Base-by-base conservation (phyloP, 92 coral and sea anemone species). In the Anthopleura xanthogrammica region DNA sequence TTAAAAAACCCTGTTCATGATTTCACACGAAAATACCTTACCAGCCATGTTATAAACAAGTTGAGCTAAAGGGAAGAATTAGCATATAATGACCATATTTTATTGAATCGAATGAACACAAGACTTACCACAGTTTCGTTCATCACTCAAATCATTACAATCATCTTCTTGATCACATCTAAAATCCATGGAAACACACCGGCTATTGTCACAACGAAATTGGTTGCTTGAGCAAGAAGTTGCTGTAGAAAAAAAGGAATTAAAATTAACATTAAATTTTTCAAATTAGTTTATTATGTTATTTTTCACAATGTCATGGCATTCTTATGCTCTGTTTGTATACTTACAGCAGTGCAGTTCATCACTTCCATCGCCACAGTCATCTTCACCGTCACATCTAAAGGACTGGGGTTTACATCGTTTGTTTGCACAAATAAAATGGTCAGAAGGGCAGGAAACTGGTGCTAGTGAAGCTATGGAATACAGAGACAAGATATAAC, bases 61-160 rank as follows among this genome's bases (percentile, higher is more conserved):
- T 29, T 29, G 36, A 29, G 36, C 0, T 29, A 0, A 29, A 29
- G 36, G 36, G 36, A 29, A 29, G 36, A 29, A 29, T 29, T 29
- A 29, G 36, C 36, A 29, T 29, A 29, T 29, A 29, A 29, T 29
- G 36, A 29, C 36, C 36, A 29, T 29, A 56, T 56, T 79, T 16
- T 55, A 62, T 29, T 5, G 8, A 22, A 20, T 13, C 2, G 43
- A 66, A 40, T 23, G 72, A n/a, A 24, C 12, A 17, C 22, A 12
- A 81, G 10, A 57, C 86, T 83, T 16, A 86, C 87, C 88, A 85
- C 98, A 95, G 70, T 81, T 88, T 46, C 64, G 52, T 71, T 95
- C 98, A 77, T 95, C 98, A 52, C 94, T 91, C 72, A 86, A 78
- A 75, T 95, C 98, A 12, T 85, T 93, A 70, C 98, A 95, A 76